phyloP scores from a whole-genome alignment of 2,797 vertebrate genomes.

The Synaphobranchus kaupii region DNA sequence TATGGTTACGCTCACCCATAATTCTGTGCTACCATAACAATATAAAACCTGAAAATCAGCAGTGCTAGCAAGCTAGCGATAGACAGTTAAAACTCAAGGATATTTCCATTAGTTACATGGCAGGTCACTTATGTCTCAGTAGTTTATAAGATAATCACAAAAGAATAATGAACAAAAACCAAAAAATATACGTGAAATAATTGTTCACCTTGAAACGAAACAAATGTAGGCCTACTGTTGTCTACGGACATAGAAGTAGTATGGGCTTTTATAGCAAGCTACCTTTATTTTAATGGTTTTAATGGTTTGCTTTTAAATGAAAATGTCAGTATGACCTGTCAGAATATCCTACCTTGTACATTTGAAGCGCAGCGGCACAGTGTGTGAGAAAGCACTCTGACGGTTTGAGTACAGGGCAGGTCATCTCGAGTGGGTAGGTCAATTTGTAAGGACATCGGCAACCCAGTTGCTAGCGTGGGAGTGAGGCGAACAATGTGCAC shows the following conservation, averaged over 20 bases:
- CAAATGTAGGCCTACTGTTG: neutral
- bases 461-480: no score
- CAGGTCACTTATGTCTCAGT: neutral
- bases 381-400: neutral
- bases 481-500: neutral
- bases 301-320: neutral
- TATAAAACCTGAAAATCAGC: neutral
- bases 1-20: neutral
- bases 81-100: neutral
- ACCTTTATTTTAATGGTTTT: no score
- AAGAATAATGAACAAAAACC: neutral
- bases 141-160: neutral
- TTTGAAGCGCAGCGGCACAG: neutral
- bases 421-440: neutral
- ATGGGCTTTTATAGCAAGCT: neutral
- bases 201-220: neutral
- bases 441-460: neutral
- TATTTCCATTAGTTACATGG: neutral
- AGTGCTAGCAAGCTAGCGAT: neutral
- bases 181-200: no score
- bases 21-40: neutral
- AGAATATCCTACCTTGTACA: neutral
- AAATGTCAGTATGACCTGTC: neutral
- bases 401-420: neutral
- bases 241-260: no score